These are phyloP conservation scores for Trachelus stipa DNA, from an alignment of 2,888 invertebrate species.

Conservation along the genomic window DNA sequence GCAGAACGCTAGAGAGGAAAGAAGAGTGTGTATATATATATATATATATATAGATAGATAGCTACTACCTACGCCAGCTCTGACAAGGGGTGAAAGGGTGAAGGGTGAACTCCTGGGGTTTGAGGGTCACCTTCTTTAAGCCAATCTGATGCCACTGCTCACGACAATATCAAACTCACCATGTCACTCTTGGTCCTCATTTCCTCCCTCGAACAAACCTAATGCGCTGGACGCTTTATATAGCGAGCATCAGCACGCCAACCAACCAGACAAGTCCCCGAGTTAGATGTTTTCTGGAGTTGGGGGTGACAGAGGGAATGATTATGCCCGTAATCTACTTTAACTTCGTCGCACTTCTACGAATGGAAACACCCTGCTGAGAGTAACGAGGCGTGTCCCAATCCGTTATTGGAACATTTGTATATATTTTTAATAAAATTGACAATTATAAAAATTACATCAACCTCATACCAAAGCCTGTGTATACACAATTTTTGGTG, in stretches of 20 bases:
- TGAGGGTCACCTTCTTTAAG: slow-evolving; percentile 23
- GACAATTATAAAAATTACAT: not conserved
- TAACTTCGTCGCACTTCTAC: not conserved
- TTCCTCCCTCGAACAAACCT: slow-evolving; percentile 1
- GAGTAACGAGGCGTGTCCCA: not conserved
- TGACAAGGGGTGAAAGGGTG: not conserved
- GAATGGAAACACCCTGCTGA: not conserved
- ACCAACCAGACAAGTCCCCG: not conserved
- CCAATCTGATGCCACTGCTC: slow-evolving; percentile 21
- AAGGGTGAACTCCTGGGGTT: slow-evolving; percentile 7
- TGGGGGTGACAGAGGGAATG: not conserved
- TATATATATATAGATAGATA: not conserved
- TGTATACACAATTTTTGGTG: not conserved
- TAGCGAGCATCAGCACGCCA: not conserved
- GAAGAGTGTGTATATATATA: slow-evolving; percentile 4
- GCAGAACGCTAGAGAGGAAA: slow-evolving; percentile 3
- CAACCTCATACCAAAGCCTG: not conserved
- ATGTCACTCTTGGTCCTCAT: not conserved
- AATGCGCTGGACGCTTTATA: slow-evolving; percentile 4
- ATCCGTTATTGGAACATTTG: not conserved
- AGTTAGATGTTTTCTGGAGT: not conserved
- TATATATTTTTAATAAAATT: not conserved
- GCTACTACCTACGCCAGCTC: not conserved
- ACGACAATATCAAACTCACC: slow-evolving; percentile 20
- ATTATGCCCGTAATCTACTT: not conserved